Evolutionary conservation across 2,797 vertebrate species (phyloP).

Genomic region (Gallirallus australis): DNA sequence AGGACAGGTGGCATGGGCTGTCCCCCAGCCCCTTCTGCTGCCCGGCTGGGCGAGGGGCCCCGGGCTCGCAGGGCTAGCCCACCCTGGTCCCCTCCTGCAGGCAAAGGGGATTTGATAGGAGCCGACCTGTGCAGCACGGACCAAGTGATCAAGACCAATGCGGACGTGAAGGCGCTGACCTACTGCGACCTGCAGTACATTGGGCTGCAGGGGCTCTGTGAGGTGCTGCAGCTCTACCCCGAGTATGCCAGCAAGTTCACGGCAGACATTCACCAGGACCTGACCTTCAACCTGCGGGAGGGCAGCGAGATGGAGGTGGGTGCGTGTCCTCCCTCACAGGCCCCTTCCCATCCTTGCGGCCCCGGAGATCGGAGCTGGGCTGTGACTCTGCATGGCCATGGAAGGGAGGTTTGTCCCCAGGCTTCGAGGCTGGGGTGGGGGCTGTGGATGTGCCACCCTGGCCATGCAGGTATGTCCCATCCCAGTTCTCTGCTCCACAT

Average conservation of each 20-base stretch:
- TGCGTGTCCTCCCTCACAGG: background rate
- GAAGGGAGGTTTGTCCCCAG: background rate
- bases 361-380: background rate
- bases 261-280: conserved; percentile 90
- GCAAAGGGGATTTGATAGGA: conserved; percentile 95
- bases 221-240: conserved; percentile 92
- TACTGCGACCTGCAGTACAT: conserved; percentile 96
- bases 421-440: fast-evolving
- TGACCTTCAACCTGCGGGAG: conserved; percentile 95
- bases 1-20: conserved; percentile 27
- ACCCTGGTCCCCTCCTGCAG: conserved; percentile 68
- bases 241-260: conserved; percentile 91
- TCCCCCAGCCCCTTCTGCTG: background rate
- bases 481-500: background rate
- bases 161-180: conserved; percentile 94
- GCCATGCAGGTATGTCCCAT: background rate
- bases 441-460: background rate
- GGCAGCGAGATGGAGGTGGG: conserved; percentile 91
- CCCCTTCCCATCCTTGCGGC: fast-evolving
- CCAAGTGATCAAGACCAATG: conserved; percentile 93
- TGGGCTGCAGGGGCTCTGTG: conserved; percentile 86
- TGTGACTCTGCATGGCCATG: fast-evolving
- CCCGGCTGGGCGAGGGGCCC: background rate
- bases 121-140: conserved; percentile 87
- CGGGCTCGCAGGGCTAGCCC: background rate